Conservation (phyloP, 92 coral and sea anemone genomes). For the Virgularia gustaviana region DNA sequence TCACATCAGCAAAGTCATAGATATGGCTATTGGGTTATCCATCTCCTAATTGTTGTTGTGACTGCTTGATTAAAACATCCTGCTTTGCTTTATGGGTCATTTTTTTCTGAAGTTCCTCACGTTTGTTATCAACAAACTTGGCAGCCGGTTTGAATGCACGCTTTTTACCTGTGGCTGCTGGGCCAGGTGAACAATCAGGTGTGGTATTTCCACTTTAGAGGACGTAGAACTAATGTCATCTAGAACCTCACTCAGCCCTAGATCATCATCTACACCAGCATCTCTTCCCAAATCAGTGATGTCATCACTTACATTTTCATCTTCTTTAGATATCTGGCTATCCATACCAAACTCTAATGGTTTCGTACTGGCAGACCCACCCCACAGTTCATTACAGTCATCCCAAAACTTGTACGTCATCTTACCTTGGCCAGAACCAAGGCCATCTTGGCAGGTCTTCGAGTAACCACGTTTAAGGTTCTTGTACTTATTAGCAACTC, state of each 20-base stretch:
- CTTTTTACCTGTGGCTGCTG: too few relatives aligned
- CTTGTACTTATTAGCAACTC: slow-evolving; percentile 45
- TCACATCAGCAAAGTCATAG: too few relatives aligned
- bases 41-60: slow-evolving; percentile 28
- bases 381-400: slow-evolving; percentile 40
- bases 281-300: background rate
- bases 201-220: background rate
- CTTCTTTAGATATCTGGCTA: background rate
- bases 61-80: slow-evolving; percentile 35
- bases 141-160: too few relatives aligned
- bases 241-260: background rate
- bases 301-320: background rate
- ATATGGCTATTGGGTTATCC: too few relatives aligned
- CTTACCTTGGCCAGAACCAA: slow-evolving; percentile 35
- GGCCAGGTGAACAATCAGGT: too few relatives aligned
- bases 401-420: slow-evolving; percentile 35
- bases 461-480: slow-evolving; percentile 10
- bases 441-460: slow-evolving; percentile 24
- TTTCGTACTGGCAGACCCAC: slow-evolving; percentile 34
- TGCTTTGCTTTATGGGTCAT: slow-evolving; percentile 26
- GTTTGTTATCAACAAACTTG: slow-evolving; percentile 12
- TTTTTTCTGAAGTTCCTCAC: slow-evolving; percentile 31
- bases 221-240: background rate
- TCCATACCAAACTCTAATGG: slow-evolving; percentile 32
- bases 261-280: background rate